Percentiles rank a stretch among this genome's conserved stretches.
Evolutionary conservation across 1,140 invertebrate genomes (phyloP).

Genomic region (Megalopta genalis): DNA sequence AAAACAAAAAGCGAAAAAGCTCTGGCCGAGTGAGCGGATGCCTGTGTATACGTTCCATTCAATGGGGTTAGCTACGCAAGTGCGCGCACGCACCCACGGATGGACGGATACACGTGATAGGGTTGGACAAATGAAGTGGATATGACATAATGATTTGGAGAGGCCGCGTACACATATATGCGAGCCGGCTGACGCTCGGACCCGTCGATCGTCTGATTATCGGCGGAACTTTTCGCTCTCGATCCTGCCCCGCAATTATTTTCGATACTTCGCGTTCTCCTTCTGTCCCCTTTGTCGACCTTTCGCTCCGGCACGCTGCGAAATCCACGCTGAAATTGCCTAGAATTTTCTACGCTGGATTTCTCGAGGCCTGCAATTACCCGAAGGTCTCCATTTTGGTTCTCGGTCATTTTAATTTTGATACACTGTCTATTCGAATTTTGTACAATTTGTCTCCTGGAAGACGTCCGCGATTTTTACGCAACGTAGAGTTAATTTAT

Average conservation of each 20-base stretch:
- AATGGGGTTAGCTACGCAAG: conserved; percentile 53
- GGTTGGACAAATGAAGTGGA: conserved; percentile 66
- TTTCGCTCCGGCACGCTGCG: too few relatives aligned
- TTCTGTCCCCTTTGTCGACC: neutral
- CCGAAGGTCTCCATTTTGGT: too few relatives aligned
- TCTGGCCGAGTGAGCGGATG: conserved; percentile 43
- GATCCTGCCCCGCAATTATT: neutral
- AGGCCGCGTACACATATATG: conserved; percentile 40
- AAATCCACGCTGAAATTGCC: too few relatives aligned
- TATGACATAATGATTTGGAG: conserved; percentile 68
- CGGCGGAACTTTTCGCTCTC: conserved; percentile 50
- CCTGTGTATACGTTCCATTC: conserved; percentile 41
- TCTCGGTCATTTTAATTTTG: too few relatives aligned
- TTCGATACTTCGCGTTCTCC: neutral
- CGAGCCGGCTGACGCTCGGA: conserved; percentile 50
- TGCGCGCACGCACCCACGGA: conserved; percentile 18
- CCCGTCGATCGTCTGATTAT: conserved; percentile 41
- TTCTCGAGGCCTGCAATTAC: too few relatives aligned
- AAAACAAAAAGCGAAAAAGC: conserved; percentile 40
- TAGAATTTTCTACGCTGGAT: too few relatives aligned
- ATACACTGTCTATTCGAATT: too few relatives aligned
- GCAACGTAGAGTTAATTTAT: too few relatives aligned
- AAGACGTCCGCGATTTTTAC: too few relatives aligned
- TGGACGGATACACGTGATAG: conserved; percentile 45
- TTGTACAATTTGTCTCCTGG: too few relatives aligned